Evolutionary conservation across 2,888 invertebrate genomes (phyloP).

Genomic region (Bursaphelenchus okinawaensis): DNA sequence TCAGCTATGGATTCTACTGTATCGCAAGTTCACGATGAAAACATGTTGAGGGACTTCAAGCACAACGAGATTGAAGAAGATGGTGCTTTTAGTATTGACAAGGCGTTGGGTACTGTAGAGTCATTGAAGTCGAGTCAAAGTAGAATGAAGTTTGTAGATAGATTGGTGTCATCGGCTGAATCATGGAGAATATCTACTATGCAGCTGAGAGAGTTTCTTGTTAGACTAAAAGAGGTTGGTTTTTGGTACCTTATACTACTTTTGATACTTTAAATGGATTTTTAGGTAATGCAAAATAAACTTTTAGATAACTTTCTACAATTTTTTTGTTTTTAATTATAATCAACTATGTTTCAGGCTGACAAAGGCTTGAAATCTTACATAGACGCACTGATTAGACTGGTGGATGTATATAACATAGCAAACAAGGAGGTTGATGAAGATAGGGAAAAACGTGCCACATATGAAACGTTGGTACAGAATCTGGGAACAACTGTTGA

Average conservation of each 20-base stretch:
- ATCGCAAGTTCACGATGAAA: constrained; percentile 41
- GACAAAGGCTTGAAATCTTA: neutral
- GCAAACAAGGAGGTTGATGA: neutral
- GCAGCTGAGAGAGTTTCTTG: neutral
- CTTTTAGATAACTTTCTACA: too few species aligned
- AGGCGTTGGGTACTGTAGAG: neutral
- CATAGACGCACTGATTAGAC: neutral
- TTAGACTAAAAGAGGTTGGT: neutral
- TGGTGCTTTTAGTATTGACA: neutral
- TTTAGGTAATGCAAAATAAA: too few species aligned
- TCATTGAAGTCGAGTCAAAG: constrained; percentile 7
- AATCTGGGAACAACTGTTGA: neutral
- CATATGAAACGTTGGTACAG: neutral
- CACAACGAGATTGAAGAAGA: neutral
- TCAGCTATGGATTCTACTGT: constrained; percentile 34
- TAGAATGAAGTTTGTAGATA: constrained; percentile 13
- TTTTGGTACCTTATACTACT: too few species aligned
- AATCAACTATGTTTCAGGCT: neutral
- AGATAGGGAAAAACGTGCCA: neutral
- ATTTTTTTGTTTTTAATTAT: neutral
- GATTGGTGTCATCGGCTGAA: neutral
- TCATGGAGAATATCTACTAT: neutral
- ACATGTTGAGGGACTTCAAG: constrained; percentile 33
- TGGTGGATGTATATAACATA: neutral
- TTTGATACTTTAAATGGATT: too few species aligned